These are phyloP conservation scores for Hypsibius dujardini DNA, from an alignment of 1,140 invertebrate genomes.

Conservation along the genomic window DNA sequence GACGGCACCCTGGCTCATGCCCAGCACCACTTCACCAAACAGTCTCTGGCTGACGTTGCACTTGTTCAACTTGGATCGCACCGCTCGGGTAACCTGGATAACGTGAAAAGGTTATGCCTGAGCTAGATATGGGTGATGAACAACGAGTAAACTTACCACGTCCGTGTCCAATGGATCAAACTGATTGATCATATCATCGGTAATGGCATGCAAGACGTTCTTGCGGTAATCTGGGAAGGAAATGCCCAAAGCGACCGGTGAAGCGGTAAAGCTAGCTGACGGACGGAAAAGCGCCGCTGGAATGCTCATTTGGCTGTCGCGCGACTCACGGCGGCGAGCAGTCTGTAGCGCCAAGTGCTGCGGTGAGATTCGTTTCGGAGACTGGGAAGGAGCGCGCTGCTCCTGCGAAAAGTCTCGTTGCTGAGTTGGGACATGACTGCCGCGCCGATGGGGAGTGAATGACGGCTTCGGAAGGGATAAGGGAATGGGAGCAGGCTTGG, in stretches of 20 bases:
- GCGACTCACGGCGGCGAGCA: background rate
- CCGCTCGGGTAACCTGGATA: background rate
- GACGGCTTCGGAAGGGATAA: background rate
- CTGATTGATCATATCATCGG: constrained; percentile 16
- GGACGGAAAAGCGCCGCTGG: background rate
- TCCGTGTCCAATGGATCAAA: constrained; percentile 14
- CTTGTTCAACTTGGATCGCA: constrained; percentile 53
- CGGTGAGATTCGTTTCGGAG: background rate
- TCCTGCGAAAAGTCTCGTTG: background rate
- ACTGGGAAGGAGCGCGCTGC: background rate
- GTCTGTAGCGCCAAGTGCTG: background rate
- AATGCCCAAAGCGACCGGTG: constrained; percentile 13
- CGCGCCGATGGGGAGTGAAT: background rate
- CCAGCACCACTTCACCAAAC: constrained; percentile 91
- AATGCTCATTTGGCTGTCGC: background rate
- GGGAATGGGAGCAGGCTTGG: background rate
- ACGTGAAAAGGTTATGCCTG: too few species aligned
- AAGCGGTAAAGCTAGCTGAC: background rate
- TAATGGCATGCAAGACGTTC: constrained; percentile 10
- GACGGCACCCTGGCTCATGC: constrained; percentile 83
- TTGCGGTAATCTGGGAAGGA: constrained; percentile 13
- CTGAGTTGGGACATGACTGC: background rate
- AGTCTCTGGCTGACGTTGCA: constrained; percentile 95
- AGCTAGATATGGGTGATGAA: too few species aligned
- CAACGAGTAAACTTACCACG: background rate